Base-by-base conservation (phyloP, 2,797 vertebrate species). In the Yasuhikotakia modesta region DNA sequence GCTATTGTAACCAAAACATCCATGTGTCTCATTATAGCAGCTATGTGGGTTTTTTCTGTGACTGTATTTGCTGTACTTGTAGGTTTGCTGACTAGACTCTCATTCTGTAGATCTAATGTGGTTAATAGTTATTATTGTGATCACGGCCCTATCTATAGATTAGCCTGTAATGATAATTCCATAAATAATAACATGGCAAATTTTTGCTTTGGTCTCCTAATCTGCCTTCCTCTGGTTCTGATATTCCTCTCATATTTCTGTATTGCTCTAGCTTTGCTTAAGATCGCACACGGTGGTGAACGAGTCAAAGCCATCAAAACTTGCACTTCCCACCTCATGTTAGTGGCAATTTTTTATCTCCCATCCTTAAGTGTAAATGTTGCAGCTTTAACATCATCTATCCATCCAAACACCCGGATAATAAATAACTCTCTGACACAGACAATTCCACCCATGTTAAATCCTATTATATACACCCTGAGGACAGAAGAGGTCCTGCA, bases 401-500 rank as follows among this genome's bases (percentile, higher is more conserved):
- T 91, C 8, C 58, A 87, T 71, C 76, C 81, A 17, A 90, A 93
- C 70, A 30, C 57, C 30, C 85, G 86, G 58, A 90, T 90, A 0
- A 76, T 90, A 21, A 90, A 90, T 30, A 72, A 82, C 1, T 73
- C 79, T 43, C 77, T 91, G 17, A 82, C 87, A 3, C 85, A 86
- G 0, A 24, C 87, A 7, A 70, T 92, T 22, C 90, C 90, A 58
- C 85, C 90, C 0, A 86, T 89, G 61, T 55, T 92, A 39, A 92
- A 92, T 74, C 90, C 90, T 27, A 86, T 91, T 16, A 88, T 91
- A 67, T 93, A 91, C 86, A 88, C 89, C n/a, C 79, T 91, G 7
- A 90, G 90, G 75, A 92, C 90, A 17, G 86, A 90, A 7, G 90
- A 92, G 83, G 87, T 91, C 30, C 86, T 82, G 86, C 70, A 75